A percentile compares a stretch with the other conserved stretches of the same genome.
Conservation (phyloP, 1,140 invertebrate species). For the Branchinecta lynchi region DNA sequence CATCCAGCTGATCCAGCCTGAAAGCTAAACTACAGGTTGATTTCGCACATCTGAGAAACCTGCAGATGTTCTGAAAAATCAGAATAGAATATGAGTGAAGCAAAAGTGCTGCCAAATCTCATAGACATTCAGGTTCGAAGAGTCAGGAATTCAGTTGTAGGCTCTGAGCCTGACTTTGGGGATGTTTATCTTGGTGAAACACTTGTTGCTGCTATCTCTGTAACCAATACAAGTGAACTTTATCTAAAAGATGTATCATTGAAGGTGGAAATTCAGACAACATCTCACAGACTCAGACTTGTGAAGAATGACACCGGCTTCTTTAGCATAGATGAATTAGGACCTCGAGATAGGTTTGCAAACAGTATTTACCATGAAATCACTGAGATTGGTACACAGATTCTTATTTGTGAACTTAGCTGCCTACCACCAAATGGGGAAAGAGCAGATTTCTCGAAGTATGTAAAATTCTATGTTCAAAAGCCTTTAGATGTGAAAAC, state of each 20-base stretch:
- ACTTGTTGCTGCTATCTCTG: background rate
- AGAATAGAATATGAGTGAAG: background rate
- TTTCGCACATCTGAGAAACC: too few relatives aligned
- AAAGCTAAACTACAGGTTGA: too few relatives aligned
- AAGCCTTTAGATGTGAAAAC: constrained; percentile 97
- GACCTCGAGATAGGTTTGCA: constrained; percentile 72
- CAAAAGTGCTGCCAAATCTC: background rate
- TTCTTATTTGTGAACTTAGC: constrained; percentile 88
- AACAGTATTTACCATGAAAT: constrained; percentile 95
- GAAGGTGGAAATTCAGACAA: constrained; percentile 1
- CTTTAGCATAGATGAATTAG: constrained; percentile 34
- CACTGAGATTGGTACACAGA: constrained; percentile 92
- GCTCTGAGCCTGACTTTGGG: background rate
- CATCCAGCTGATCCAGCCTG: too few relatives aligned
- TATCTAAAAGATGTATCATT: background rate
- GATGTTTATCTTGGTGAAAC: constrained; percentile 4
- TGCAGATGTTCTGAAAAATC: too few relatives aligned
- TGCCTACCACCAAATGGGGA: constrained; percentile 55
- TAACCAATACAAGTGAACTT: background rate
- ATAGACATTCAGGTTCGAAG: background rate
- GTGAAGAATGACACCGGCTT: background rate
- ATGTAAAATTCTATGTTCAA: constrained; percentile 84
- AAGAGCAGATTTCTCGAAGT: constrained; percentile 36
- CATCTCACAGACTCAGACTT: background rate
- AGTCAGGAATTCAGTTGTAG: background rate